These are phyloP conservation scores for Sebastes taczanowskii DNA, from an alignment of 2,797 vertebrate species.

Conservation along the genomic window DNA sequence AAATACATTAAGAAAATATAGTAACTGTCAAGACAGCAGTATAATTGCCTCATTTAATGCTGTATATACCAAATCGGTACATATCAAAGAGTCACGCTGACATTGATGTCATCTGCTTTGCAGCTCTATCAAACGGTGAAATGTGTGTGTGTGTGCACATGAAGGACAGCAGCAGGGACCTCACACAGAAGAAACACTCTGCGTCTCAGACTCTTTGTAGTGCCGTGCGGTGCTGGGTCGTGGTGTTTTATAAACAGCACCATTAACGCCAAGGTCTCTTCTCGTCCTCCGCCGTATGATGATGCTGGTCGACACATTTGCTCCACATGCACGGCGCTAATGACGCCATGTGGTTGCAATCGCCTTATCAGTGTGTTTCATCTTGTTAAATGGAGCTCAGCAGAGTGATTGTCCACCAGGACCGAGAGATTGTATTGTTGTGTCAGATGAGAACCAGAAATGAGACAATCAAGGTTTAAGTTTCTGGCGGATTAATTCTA, in stretches of 20 bases:
- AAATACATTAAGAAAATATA: neutral
- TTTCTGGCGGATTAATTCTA: slow-evolving; percentile 20
- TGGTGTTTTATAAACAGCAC: slow-evolving; percentile 69
- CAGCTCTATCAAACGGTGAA: slow-evolving; percentile 63
- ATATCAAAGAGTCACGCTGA: slow-evolving; percentile 51
- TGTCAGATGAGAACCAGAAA: slow-evolving; percentile 35
- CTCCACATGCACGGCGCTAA: slow-evolving; percentile 70
- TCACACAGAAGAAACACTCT: slow-evolving; percentile 64
- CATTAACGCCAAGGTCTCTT: slow-evolving; percentile 75
- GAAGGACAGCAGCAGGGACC: slow-evolving; percentile 61
- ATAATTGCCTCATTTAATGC: neutral
- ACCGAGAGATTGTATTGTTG: slow-evolving; percentile 16
- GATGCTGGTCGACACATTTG: slow-evolving; percentile 70
- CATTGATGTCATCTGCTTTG: slow-evolving; percentile 72
- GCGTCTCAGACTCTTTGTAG: slow-evolving; percentile 64
- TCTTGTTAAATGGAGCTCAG: slow-evolving; percentile 63
- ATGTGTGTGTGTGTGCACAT: slow-evolving; percentile 7
- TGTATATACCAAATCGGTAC: slow-evolving; percentile 1
- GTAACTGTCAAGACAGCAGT: neutral
- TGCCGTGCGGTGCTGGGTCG: slow-evolving; percentile 49
- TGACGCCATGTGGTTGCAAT: slow-evolving; percentile 78
- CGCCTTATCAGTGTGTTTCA: slow-evolving; percentile 72
- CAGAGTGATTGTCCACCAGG: slow-evolving; percentile 32
- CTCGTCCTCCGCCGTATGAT: slow-evolving; percentile 37
- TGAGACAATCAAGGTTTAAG: slow-evolving; percentile 1